These are phyloP conservation scores for Sebastes miniatus DNA, from an alignment of 2,797 vertebrate genomes.

Conservation along the genomic window DNA sequence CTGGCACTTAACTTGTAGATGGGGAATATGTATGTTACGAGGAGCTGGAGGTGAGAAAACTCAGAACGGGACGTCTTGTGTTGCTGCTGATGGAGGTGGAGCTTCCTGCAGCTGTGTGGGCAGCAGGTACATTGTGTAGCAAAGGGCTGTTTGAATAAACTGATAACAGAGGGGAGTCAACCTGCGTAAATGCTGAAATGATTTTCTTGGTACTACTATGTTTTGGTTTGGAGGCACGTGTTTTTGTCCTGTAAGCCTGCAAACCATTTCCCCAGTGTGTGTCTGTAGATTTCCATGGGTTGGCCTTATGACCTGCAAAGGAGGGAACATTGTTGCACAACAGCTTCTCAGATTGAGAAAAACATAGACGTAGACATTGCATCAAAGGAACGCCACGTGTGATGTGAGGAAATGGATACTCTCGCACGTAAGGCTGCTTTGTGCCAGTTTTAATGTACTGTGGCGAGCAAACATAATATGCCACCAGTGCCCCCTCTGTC, in stretches of 20 bases:
- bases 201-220: constrained; percentile 28
- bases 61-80: not conserved
- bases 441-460: constrained; percentile 3
- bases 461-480: constrained; percentile 19
- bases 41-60: constrained; percentile 19
- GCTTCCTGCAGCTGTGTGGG: constrained; percentile 35
- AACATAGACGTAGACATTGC: constrained; percentile 38
- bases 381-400: constrained; percentile 16
- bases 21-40: constrained; percentile 6
- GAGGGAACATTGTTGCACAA: constrained; percentile 67
- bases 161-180: constrained; percentile 72
- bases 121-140: constrained; percentile 62
- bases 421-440: not conserved
- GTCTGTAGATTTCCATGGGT: constrained; percentile 47
- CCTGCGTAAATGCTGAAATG: constrained; percentile 56
- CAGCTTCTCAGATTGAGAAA: constrained; percentile 33
- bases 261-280: not conserved
- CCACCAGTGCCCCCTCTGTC: constrained; percentile 16
- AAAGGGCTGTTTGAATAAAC: constrained; percentile 71
- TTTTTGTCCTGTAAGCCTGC: constrained; percentile 29
- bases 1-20: constrained; percentile 10
- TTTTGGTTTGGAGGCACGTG: constrained; percentile 37
- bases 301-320: constrained; percentile 44
- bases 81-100: constrained; percentile 32
- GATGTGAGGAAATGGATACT: constrained; percentile 12